Evolutionary conservation across 2,888 invertebrate species (phyloP), one percentile per base, ranked within the genome.

Genomic region (Spodoptera picta): DNA sequence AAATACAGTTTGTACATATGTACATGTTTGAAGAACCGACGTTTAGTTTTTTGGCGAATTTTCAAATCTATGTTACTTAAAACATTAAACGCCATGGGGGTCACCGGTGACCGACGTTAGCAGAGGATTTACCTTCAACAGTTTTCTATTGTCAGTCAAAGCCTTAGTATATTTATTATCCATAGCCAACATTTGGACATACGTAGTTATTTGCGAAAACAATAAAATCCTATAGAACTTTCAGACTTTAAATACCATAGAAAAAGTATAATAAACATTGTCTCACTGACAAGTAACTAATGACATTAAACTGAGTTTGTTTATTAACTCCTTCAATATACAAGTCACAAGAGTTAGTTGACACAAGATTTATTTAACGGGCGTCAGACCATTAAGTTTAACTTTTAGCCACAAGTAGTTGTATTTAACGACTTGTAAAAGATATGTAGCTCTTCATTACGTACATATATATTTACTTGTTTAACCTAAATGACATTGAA

Each of bases 311-410:
- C 61, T 44, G 46, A 59, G 67, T 59, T 55, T 46, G 52, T 56
- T 57, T 69, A 61, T 62, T 62, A 62, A 70, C 70, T 75, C 43
- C 41, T 47, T 60, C 51, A 60, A 44, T 51, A 54, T 47, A 66
- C 45, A 27, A 66, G 51, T 54, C 42, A 9, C 55, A 31, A 48
- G 55, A 57, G 76, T 53, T 50, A 64, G 53, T 60, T 65, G 59
- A 72, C 59, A 45, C 19, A 60, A 72, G 77, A 72, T 72, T 76
- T 72, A 72, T 76, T 41, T 71, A 65, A 76, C 66, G 46, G 53
- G 66, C 43, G 23, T 31, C 75, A 63, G 70, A 60, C 65, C 72
- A 65, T 72, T 72, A 72, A 48, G 73, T 57, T 60, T 57, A 75
- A 76, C 52, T 76, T 72, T 65, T 48, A 60, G 53, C 73, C 76